Conservation (phyloP, 2,113 vertebrate species). For the Podocnemis expansa region DNA sequence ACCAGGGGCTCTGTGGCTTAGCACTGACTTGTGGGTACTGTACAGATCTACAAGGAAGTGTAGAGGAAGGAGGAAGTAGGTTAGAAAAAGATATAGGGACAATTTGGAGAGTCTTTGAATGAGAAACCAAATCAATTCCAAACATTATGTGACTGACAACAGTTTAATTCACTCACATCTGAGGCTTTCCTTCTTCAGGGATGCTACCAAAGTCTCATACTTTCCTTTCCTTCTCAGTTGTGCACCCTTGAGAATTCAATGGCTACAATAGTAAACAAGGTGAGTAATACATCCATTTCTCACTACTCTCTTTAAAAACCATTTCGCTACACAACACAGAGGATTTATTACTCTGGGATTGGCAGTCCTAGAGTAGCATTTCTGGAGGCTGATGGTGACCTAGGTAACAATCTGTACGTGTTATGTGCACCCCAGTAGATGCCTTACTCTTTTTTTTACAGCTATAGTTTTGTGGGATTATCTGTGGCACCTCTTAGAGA, state of each 20-base stretch:
- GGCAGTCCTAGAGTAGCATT: rapidly evolving
- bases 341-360: background rate
- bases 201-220: background rate
- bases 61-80: rapidly evolving
- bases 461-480: background rate
- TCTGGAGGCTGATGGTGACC: rapidly evolving
- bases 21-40: too few relatives aligned
- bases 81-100: background rate
- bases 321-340: too few relatives aligned
- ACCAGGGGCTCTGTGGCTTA: too few relatives aligned
- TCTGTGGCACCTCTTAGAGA: background rate
- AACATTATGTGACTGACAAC: background rate
- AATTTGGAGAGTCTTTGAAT: background rate
- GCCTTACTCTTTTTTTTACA: rapidly evolving
- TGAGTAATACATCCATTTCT: background rate
- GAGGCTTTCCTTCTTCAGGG: background rate
- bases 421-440: background rate
- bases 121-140: too few relatives aligned
- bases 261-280: background rate
- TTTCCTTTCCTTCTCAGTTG: background rate
- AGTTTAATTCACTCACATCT: background rate
- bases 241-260: background rate
- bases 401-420: rapidly evolving
- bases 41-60: background rate
- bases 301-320: too few relatives aligned